Conservation (phyloP, 2,888 invertebrate genomes). For the Nomada ruficornis region DNA sequence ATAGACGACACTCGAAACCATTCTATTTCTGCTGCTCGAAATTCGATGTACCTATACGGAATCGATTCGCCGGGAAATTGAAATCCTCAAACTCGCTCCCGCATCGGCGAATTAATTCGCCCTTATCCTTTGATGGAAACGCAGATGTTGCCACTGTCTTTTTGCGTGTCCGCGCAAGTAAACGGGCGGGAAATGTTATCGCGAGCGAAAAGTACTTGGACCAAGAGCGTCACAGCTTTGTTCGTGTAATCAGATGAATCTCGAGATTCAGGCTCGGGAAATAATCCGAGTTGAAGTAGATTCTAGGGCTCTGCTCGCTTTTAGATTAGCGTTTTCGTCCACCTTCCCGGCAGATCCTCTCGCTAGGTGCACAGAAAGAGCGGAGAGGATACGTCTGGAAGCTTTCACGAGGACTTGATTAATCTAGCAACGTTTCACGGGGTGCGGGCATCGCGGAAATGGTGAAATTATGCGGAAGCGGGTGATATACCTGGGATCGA, state of each 20-base stretch:
- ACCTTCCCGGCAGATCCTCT: slow-evolving; percentile 21
- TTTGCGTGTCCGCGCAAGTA: slow-evolving; percentile 1
- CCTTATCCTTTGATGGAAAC: neutral
- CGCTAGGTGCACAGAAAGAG: neutral
- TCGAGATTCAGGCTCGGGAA: slow-evolving; percentile 21
- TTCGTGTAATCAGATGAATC: slow-evolving; percentile 44
- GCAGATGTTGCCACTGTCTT: neutral
- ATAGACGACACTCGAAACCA: neutral
- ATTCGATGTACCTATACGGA: neutral
- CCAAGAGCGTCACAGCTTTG: slow-evolving; percentile 20
- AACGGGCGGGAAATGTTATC: slow-evolving; percentile 11
- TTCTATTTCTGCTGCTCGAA: neutral
- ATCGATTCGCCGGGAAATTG: neutral
- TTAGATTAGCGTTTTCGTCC: neutral
- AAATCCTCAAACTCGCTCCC: neutral
- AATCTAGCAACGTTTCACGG: slow-evolving; percentile 6
- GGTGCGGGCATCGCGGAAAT: slow-evolving; percentile 18
- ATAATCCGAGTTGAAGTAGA: slow-evolving; percentile 55
- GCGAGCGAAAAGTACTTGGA: slow-evolving; percentile 10
- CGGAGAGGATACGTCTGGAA: too few relatives aligned
- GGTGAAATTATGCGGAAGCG: slow-evolving; percentile 49
- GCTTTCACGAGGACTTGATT: neutral
- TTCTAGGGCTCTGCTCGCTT: slow-evolving; percentile 11
- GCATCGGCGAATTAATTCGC: neutral
- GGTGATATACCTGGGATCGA: slow-evolving; percentile 58